These are phyloP conservation scores for Sakesphorus luctuosus DNA, from an alignment of 2,113 vertebrate species.

Conservation along the genomic window DNA sequence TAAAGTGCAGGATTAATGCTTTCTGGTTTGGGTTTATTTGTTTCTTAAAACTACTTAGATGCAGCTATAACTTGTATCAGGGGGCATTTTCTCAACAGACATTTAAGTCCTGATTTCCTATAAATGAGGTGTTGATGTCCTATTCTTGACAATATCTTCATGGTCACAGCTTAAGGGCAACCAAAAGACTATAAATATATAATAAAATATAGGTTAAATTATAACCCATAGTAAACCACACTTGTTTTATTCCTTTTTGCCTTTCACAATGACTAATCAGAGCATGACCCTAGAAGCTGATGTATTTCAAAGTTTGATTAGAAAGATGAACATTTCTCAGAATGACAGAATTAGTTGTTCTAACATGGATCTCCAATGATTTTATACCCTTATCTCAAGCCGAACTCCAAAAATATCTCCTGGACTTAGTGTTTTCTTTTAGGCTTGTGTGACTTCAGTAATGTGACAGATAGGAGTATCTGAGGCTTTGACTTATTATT, in stretches of 20 bases:
- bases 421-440: background rate
- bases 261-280: background rate
- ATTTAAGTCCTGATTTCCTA: background rate
- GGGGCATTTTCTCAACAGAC: background rate
- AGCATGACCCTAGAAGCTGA: background rate
- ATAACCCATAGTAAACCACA: background rate
- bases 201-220: background rate
- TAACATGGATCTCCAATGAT: accelerated
- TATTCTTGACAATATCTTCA: background rate
- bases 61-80: background rate
- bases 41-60: background rate
- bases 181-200: background rate
- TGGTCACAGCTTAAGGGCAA: background rate
- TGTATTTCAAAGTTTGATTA: background rate
- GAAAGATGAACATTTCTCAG: background rate
- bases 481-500: background rate
- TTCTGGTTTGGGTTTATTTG: background rate
- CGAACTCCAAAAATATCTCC: background rate
- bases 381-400: background rate
- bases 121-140: background rate
- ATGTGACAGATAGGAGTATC: background rate
- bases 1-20: background rate
- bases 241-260: background rate
- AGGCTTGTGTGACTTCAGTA: background rate
- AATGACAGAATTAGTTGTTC: background rate